Percentiles rank a stretch among this genome's conserved stretches.
These are phyloP conservation scores for Mustela nigripes DNA, from an alignment of 2,113 vertebrate genomes.

Conservation along the genomic window DNA sequence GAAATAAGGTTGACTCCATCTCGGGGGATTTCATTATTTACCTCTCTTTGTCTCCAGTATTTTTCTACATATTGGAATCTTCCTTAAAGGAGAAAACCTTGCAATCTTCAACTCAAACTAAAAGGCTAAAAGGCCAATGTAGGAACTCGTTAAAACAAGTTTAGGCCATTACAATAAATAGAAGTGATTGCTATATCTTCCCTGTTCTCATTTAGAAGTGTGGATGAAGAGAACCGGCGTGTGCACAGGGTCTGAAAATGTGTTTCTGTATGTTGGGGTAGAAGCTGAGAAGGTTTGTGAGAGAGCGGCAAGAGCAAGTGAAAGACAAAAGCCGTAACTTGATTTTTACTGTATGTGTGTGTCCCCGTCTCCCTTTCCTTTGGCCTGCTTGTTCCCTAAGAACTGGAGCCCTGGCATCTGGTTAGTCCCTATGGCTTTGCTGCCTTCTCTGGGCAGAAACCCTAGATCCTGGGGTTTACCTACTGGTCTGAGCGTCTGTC, in stretches of 20 bases:
- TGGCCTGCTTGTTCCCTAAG: not conserved
- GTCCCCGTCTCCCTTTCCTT: not conserved
- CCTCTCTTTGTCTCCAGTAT: not conserved
- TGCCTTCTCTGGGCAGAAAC: not conserved
- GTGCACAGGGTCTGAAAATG: not conserved
- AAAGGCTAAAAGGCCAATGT: conserved; percentile 34
- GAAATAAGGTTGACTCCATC: not conserved
- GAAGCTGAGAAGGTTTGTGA: not conserved
- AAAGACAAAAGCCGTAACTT: not conserved
- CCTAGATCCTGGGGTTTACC: not conserved
- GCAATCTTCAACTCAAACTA: conserved; percentile 13
- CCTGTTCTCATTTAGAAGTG: not conserved
- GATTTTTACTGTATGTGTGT: not conserved
- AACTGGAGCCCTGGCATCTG: not conserved
- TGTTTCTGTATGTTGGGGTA: not conserved
- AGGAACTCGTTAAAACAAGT: not conserved
- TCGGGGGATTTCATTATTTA: not conserved
- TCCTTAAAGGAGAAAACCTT: conserved; percentile 32
- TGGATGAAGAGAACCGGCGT: not conserved
- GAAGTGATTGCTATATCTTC: not conserved
- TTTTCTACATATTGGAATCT: not conserved
- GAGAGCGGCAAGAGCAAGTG: not conserved
- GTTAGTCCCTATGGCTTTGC: not conserved
- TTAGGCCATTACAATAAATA: not conserved
- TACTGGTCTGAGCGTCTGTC: not conserved